Evolutionary conservation across 2,888 invertebrate species (phyloP).

Genomic region (Orchesella flavescens): DNA sequence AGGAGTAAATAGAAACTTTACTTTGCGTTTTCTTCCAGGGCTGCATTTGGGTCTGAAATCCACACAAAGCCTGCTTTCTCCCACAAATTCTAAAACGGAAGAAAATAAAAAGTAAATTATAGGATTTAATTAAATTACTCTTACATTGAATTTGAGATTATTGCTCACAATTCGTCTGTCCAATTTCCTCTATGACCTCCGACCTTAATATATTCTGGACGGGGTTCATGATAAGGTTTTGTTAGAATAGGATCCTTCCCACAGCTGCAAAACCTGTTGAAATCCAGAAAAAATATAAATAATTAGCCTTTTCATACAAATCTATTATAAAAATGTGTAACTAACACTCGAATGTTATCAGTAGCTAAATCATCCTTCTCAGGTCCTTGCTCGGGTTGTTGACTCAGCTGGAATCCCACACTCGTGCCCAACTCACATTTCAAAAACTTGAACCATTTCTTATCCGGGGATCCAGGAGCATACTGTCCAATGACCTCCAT

Average conservation of each 20-base stretch:
- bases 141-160: neutral
- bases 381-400: slow-evolving; percentile 29
- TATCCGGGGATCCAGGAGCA: slow-evolving; percentile 18
- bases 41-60: slow-evolving; percentile 25
- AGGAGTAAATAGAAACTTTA: neutral
- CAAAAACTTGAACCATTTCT: slow-evolving; percentile 15
- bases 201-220: slow-evolving; percentile 8
- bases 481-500: slow-evolving; percentile 8
- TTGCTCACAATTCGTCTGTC: slow-evolving; percentile 26
- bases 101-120: neutral
- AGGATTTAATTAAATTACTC: neutral
- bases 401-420: slow-evolving; percentile 39
- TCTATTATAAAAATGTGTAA: neutral
- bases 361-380: slow-evolving; percentile 28
- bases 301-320: neutral
- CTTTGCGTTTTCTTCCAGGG: slow-evolving; percentile 10
- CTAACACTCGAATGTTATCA: slow-evolving; percentile 24
- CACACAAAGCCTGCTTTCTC: slow-evolving; percentile 36
- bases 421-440: slow-evolving; percentile 22
- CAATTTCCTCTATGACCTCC: slow-evolving; percentile 32
- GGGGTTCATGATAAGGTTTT: slow-evolving; percentile 30
- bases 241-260: neutral
- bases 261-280: slow-evolving; percentile 33
- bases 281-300: neutral
- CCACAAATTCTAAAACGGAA: slow-evolving; percentile 26